phyloP scores from a whole-genome alignment of 1,140 invertebrate species.

The Babylonia areolata region DNA sequence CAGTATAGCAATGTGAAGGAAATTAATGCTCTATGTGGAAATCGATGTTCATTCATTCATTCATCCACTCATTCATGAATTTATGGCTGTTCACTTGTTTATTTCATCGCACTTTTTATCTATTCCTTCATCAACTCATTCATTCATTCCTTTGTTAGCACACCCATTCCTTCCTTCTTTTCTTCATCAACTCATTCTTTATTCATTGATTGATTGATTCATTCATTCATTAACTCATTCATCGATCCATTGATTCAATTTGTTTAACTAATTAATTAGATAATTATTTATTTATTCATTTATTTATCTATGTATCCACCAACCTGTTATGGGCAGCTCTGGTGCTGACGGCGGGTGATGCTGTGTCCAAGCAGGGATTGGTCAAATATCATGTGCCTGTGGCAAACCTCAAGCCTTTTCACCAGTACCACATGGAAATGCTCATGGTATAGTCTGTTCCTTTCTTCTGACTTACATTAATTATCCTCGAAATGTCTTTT shows the following conservation, averaged over 20 bases:
- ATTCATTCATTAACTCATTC: too few relatives aligned
- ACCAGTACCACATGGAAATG: conserved; percentile 72
- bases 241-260: too few relatives aligned
- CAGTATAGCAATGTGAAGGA: too few relatives aligned
- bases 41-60: too few relatives aligned
- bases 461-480: too few relatives aligned
- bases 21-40: too few relatives aligned
- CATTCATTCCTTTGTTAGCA: background rate
- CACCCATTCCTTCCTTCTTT: background rate
- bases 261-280: background rate
- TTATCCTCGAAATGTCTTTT: too few relatives aligned
- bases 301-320: too few relatives aligned
- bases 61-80: too few relatives aligned
- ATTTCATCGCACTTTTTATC: background rate
- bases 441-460: conserved; percentile 70
- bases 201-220: too few relatives aligned
- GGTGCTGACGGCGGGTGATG: conserved; percentile 63
- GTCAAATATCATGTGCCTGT: conserved; percentile 66
- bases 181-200: background rate
- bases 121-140: background rate
- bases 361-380: conserved; percentile 54
- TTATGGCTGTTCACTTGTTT: too few relatives aligned
- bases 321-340: conserved; percentile 56
- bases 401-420: conserved; percentile 66
- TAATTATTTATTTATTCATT: background rate